phyloP scores from a whole-genome alignment of 2,797 vertebrate species.

The Agapornis canus region DNA sequence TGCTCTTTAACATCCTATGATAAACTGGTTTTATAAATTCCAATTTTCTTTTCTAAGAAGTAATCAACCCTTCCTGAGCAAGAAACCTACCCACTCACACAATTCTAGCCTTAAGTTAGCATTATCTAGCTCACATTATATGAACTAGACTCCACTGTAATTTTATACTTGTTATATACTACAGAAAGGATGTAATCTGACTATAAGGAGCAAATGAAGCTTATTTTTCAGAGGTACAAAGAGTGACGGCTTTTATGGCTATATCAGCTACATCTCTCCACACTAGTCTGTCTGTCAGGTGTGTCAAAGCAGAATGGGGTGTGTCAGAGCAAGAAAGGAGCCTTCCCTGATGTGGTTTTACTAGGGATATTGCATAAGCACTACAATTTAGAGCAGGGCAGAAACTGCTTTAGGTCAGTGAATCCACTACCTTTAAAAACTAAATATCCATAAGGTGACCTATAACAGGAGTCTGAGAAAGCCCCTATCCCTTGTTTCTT shows the following conservation, averaged over 20 bases:
- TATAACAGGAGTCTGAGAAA: not conserved
- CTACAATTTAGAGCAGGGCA: not conserved
- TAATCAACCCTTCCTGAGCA: not conserved
- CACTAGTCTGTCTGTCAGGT: not conserved
- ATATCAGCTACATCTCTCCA: not conserved
- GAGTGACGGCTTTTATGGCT: not conserved
- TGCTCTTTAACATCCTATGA: not conserved
- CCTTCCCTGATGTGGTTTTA: not conserved
- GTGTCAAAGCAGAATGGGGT: not conserved
- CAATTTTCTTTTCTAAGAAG: not conserved
- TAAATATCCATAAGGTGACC: not conserved
- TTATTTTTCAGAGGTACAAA: not conserved
- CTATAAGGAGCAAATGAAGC: not conserved
- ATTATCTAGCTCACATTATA: not conserved
- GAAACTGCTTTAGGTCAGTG: not conserved
- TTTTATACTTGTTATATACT: not conserved
- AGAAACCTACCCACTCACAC: not conserved
- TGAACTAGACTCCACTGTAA: not conserved
- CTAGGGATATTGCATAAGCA: accelerated
- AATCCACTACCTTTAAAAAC: not conserved
- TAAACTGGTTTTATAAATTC: not conserved
- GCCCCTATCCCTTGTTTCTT: not conserved
- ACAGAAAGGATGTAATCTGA: not conserved
- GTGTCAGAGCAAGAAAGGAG: not conserved
- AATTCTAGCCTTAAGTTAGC: not conserved